Evolutionary conservation across 2,797 vertebrate species (phyloP), one percentile per base, ranked within the genome.

Genomic region (Halcyon leucocephala): DNA sequence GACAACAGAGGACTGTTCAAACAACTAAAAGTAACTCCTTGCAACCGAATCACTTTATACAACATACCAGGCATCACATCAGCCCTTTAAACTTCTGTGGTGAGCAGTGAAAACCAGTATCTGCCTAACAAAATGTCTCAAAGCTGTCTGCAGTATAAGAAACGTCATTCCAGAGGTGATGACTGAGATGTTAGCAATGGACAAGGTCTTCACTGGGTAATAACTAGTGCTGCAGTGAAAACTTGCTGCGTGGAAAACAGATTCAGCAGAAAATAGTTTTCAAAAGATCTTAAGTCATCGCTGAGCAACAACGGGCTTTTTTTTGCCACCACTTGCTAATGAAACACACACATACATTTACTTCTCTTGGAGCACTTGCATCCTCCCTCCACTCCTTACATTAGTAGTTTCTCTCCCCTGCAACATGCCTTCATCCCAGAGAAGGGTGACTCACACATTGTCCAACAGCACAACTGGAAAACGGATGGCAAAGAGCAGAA

Each of bases 381-480:
- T 77, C 29, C 11, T 77, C 4, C 3, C 17, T 24, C 20, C 8
- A 21, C 0, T 5, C 25, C 31, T 73, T 69, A 37, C 46, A 26
- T 58, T 31, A 76, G 31, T 24, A 17, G 9, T 21, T 89, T 85
- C 15, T 66, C 33, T 42, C 8, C 24, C 14, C 33, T 71, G 31
- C 26, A 66, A 69, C 7, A 37, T 44, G 54, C 42, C 69, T 86
- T 94, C 46, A 49, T 49, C 10, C 20, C 54, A 46, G 31, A 83
- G n/a, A 88, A 76, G 5, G 6, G 7, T 1, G 5, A 72, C 7
- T 5, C 22, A n/a, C 31, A 28, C 0, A 0, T 10, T 79, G 22
- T 18, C 25, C 42, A 57, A 77, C 13, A 51, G 41, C 22, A 64
- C n/a, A 92, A 74, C 33, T 4, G 18, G 29, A 21, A 74, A 92